phyloP scores from a whole-genome alignment of 2,797 vertebrate species.

The Austrolebias charrua region DNA sequence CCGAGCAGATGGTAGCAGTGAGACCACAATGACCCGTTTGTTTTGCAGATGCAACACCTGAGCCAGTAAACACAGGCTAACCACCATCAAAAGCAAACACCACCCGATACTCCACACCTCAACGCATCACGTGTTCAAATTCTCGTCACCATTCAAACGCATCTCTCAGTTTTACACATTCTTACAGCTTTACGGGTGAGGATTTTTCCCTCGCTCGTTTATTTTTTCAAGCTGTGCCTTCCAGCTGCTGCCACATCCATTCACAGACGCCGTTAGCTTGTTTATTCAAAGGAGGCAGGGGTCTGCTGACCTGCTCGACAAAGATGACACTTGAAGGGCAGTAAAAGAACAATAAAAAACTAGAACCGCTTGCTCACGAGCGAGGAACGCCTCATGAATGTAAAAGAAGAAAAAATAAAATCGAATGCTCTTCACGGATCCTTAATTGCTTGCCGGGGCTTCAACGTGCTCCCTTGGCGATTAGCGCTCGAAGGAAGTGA shows the following conservation, averaged over 20 bases:
- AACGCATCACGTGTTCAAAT: constrained; percentile 1
- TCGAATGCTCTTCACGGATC: constrained; percentile 17
- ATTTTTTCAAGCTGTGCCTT: constrained; percentile 20
- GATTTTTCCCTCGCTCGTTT: not conserved
- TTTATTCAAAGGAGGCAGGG: constrained; percentile 64
- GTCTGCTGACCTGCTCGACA: constrained; percentile 53
- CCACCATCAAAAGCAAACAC: constrained; percentile 45
- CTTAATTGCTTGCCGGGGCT: constrained; percentile 28
- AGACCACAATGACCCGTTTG: constrained; percentile 64
- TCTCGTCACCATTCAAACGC: constrained; percentile 14
- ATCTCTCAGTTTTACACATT: constrained; percentile 7
- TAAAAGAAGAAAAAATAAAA: constrained; percentile 6
- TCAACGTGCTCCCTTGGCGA: constrained; percentile 34
- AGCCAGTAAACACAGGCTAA: constrained; percentile 50
- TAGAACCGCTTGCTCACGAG: constrained; percentile 14
- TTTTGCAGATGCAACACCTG: constrained; percentile 71
- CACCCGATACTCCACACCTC: constrained; percentile 5
- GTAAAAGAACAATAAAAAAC: constrained; percentile 16
- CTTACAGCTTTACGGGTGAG: not conserved
- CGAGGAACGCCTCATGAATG: constrained; percentile 14
- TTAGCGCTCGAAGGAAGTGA: constrained; percentile 40
- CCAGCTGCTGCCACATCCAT: constrained; percentile 56
- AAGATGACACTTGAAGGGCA: constrained; percentile 38
- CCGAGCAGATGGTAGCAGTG: constrained; percentile 53
- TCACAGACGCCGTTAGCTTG: constrained; percentile 61